A percentile compares a stretch with the other conserved stretches of the same genome.
phyloP scores from a whole-genome alignment of 2,113 vertebrate species.

The Cinclus mexicanus region DNA sequence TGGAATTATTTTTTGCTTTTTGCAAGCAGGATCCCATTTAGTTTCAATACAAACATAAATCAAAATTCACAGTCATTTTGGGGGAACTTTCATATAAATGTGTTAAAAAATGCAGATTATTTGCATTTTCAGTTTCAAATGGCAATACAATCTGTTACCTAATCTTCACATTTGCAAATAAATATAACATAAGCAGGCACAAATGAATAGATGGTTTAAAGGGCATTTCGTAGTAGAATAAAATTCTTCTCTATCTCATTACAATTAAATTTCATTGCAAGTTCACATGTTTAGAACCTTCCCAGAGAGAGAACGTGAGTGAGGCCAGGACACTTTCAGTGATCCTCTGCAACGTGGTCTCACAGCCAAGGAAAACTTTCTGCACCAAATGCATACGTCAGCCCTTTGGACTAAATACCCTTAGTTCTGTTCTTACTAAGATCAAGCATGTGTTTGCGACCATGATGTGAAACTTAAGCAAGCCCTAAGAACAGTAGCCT shows the following conservation, averaged over 20 bases:
- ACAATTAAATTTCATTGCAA: neutral
- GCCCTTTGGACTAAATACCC: neutral
- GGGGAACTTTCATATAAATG: neutral
- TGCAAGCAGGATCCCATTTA: neutral
- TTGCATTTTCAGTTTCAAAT: neutral
- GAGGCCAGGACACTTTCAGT: neutral
- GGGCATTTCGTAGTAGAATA: neutral
- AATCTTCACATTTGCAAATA: neutral
- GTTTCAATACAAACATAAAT: neutral
- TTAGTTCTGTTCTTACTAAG: neutral
- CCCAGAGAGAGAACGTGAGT: neutral
- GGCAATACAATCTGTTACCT: neutral
- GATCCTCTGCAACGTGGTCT: neutral
- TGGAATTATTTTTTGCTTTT: neutral
- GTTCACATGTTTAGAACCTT: neutral
- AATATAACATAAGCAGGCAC: neutral
- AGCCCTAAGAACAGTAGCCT: neutral
- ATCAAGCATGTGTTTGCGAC: neutral
- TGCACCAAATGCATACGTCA: neutral
- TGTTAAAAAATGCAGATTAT: constrained; percentile 10
- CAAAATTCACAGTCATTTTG: neutral
- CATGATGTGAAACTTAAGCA: neutral
- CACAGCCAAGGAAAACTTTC: neutral
- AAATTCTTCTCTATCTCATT: neutral
- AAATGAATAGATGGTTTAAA: neutral